These are phyloP conservation scores for Amiota communis DNA, from an alignment of 2,888 invertebrate species.

Conservation along the genomic window DNA sequence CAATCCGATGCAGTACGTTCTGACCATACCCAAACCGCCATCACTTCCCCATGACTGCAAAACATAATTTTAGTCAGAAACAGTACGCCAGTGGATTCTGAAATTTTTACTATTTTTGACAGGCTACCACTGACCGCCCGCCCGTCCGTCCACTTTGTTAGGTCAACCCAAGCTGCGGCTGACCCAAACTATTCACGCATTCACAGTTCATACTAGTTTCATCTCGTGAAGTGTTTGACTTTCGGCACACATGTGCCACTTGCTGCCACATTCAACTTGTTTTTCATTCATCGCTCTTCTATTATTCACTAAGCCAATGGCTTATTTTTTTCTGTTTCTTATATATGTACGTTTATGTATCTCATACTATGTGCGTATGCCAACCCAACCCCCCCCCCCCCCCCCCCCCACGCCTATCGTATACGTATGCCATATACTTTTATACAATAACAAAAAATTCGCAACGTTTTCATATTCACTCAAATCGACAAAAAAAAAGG, in stretches of 20 bases:
- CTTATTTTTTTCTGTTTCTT: no score
- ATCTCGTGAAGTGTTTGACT: no score
- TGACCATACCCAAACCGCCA: background rate
- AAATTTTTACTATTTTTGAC: constrained; percentile 19
- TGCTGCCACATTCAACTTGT: no score
- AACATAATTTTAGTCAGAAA: background rate
- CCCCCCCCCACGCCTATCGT: no score
- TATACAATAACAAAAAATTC: constrained; percentile 5
- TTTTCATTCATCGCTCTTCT: no score
- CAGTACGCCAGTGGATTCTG: background rate
- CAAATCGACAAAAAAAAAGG: constrained; percentile 21
- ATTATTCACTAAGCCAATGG: no score
- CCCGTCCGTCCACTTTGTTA: no score
- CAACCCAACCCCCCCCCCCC: no score
- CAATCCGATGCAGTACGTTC: background rate
- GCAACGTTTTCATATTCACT: constrained; percentile 3
- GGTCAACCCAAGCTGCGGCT: background rate
- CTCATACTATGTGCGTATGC: no score
- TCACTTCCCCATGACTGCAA: background rate
- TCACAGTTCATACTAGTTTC: background rate
- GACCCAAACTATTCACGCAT: constrained; percentile 14
- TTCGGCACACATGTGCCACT: no score
- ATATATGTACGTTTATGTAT: no score
- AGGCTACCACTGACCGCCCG: background rate
- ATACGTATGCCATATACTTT: no score